These are phyloP conservation scores for Manis javanica DNA, from an alignment of 2,797 vertebrate genomes.

Conservation along the genomic window DNA sequence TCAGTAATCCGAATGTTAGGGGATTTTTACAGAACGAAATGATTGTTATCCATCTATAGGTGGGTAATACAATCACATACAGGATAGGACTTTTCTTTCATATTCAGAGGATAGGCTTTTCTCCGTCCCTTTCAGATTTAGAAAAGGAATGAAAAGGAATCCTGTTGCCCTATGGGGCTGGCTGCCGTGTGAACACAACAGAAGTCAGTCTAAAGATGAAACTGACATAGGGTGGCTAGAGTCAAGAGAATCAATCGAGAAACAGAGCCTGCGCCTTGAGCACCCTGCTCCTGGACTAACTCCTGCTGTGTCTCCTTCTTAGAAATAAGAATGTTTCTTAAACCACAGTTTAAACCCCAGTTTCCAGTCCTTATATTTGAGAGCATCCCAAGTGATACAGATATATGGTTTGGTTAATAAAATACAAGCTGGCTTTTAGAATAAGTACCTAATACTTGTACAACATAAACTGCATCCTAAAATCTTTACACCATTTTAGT, in stretches of 20 bases:
- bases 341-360: neutral
- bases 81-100: neutral
- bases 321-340: neutral
- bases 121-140: neutral
- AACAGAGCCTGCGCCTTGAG: neutral
- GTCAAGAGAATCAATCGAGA: neutral
- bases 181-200: neutral
- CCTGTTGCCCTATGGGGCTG: neutral
- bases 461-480: neutral
- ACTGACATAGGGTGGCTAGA: neutral
- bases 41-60: neutral
- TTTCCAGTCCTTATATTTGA: neutral
- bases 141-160: neutral
- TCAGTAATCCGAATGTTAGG: neutral
- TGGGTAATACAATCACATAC: neutral
- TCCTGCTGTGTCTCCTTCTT: neutral
- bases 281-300: neutral
- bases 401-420: neutral
- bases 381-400: neutral
- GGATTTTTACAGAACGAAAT: neutral
- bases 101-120: neutral
- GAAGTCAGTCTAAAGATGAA: neutral
- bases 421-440: neutral
- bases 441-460: neutral
- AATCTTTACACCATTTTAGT: neutral